Conservation (phyloP, 2,113 vertebrate genomes). For the Mixornis gularis region DNA sequence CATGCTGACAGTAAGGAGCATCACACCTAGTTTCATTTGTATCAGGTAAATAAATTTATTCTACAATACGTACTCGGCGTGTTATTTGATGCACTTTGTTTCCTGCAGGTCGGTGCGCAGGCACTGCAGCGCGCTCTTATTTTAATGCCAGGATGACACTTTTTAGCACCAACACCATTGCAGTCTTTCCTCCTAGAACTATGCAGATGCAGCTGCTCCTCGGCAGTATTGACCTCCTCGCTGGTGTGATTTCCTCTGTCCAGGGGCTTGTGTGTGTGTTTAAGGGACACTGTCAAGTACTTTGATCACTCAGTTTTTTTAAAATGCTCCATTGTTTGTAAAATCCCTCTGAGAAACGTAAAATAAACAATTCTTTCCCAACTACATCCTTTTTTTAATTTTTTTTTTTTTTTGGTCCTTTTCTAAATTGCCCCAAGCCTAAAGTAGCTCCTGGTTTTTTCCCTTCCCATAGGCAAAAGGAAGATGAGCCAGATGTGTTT, state of each 20-base stretch:
- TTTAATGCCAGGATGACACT: slow-evolving; percentile 40
- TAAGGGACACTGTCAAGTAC: slow-evolving; percentile 64
- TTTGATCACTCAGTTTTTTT: slow-evolving; percentile 57
- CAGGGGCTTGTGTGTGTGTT: slow-evolving; percentile 44
- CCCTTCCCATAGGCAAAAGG: rapidly evolving
- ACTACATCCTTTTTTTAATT: background rate
- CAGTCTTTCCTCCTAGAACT: slow-evolving; percentile 51
- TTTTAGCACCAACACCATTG: slow-evolving; percentile 43
- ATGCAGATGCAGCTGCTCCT: slow-evolving; percentile 58
- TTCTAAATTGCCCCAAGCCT: background rate
- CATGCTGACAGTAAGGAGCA: slow-evolving; percentile 81
- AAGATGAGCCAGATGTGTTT: background rate
- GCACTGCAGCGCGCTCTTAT: background rate
- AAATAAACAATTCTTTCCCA: slow-evolving; percentile 65
- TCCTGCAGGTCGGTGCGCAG: background rate
- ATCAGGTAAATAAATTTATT: slow-evolving; percentile 93
- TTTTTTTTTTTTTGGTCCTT: background rate
- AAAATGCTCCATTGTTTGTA: slow-evolving; percentile 63
- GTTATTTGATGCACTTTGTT: slow-evolving; percentile 60
- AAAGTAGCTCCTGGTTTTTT: background rate
- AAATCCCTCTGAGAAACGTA: slow-evolving; percentile 54
- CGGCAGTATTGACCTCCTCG: slow-evolving; percentile 47
- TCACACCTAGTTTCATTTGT: slow-evolving; percentile 82
- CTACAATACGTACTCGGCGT: slow-evolving; percentile 67
- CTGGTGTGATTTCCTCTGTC: slow-evolving; percentile 46